Evolutionary conservation across 1,140 invertebrate genomes (phyloP).

Genomic region (Apis mellifera): DNA sequence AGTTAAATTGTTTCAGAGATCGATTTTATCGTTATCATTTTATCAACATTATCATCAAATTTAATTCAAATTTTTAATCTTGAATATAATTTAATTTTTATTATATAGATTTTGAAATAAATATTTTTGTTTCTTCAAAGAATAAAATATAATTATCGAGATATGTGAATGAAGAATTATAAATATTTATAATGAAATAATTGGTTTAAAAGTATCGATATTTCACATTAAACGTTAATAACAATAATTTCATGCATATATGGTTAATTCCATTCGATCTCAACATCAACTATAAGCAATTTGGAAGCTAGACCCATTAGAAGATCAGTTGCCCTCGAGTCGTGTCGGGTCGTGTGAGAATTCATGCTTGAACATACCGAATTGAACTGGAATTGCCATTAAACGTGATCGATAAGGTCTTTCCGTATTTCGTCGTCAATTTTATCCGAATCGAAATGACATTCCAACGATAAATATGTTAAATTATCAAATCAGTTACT

Average conservation of each 20-base stretch:
- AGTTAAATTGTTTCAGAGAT: neutral
- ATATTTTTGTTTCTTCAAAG: no score
- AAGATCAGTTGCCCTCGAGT: neutral
- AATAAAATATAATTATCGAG: no score
- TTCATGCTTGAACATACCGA: constrained; percentile 14
- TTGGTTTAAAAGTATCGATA: neutral
- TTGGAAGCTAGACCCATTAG: constrained; percentile 1
- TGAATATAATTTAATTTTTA: no score
- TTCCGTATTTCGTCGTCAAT: constrained; percentile 13
- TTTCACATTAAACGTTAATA: neutral
- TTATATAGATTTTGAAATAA: no score
- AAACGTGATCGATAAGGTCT: constrained; percentile 32
- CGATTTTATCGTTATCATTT: neutral
- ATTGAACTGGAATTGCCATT: constrained; percentile 37
- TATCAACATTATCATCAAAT: neutral
- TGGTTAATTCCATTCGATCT: neutral
- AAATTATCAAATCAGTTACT: neutral
- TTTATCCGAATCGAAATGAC: constrained; percentile 2
- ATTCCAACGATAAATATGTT: constrained; percentile 3
- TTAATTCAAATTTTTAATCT: no score
- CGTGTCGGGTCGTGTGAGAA: constrained; percentile 1
- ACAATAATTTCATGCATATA: neutral
- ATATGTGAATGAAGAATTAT: no score
- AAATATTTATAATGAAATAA: no score
- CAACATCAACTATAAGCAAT: neutral